Conservation (phyloP, 2,797 vertebrate genomes). For the Myotis myotis region DNA sequence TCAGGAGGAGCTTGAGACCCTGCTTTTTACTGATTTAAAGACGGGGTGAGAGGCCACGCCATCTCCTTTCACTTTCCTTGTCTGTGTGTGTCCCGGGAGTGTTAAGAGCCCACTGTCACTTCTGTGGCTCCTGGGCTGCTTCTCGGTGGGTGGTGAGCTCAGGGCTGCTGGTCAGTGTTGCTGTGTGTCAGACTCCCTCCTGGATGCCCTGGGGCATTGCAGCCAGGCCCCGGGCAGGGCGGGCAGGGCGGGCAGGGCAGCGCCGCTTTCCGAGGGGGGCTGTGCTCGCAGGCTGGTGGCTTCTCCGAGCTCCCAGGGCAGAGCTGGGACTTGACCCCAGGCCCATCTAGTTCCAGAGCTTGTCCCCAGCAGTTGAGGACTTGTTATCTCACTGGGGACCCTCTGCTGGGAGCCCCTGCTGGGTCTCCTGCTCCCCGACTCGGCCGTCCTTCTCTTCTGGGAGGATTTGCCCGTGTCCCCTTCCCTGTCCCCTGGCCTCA, state of each 20-base stretch:
- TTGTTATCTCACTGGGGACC: not conserved
- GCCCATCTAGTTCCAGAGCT: not conserved
- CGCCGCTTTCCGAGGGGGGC: rapidly evolving
- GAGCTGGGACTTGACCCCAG: not conserved
- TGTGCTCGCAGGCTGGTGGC: rapidly evolving
- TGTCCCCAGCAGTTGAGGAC: not conserved
- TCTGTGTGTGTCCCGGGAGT: rapidly evolving
- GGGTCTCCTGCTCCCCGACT: no score
- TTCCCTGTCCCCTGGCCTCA: not conserved
- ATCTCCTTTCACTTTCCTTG: not conserved
- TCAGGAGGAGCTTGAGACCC: not conserved
- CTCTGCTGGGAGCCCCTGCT: not conserved
- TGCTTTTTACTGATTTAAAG: not conserved
- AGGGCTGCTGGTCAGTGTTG: rapidly evolving
- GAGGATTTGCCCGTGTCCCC: not conserved
- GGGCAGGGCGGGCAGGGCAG: rapidly evolving
- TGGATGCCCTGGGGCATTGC: rapidly evolving
- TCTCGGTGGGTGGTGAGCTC: rapidly evolving
- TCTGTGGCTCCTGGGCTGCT: rapidly evolving
- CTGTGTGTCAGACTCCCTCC: not conserved
- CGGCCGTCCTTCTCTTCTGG: rapidly evolving
- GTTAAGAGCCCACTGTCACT: rapidly evolving
- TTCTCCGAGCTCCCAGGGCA: not conserved
- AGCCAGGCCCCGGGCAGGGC: not conserved
- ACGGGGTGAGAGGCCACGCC: no score